Evolutionary conservation across 2,888 invertebrate genomes (phyloP).

Genomic region (Mesodorylaimus sp.): DNA sequence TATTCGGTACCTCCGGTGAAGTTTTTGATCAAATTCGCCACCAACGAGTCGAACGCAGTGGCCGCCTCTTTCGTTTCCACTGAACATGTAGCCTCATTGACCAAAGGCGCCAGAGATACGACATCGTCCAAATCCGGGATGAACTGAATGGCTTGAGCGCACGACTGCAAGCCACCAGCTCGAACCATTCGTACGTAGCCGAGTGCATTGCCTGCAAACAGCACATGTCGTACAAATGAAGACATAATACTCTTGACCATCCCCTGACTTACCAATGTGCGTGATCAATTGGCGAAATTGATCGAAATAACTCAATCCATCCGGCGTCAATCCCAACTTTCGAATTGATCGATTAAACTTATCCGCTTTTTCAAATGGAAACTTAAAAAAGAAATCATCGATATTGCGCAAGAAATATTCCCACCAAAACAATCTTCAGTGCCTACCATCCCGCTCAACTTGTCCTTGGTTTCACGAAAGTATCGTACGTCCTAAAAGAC

Average conservation of each 20-base stretch:
- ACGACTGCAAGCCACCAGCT: conserved; percentile 77
- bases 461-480: conserved; percentile 53
- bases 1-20: conserved; percentile 74
- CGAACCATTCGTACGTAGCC: conserved; percentile 83
- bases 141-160: conserved; percentile 72
- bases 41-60: conserved; percentile 54
- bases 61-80: conserved; percentile 39
- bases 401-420: neutral
- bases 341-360: conserved; percentile 77
- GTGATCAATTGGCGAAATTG: conserved; percentile 74
- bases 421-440: neutral
- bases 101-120: conserved; percentile 44
- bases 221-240: neutral
- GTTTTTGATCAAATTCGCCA: conserved; percentile 57
- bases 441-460: conserved; percentile 42
- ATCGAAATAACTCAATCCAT: conserved; percentile 72
- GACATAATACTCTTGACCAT: neutral
- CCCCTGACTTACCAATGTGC: conserved; percentile 57
- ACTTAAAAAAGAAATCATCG: conserved; percentile 23
- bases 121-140: conserved; percentile 56
- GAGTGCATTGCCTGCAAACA: conserved; percentile 55
- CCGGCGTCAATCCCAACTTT: conserved; percentile 59
- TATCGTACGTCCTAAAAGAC: conserved; percentile 44
- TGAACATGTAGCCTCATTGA: conserved; percentile 24
- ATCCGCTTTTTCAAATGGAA: conserved; percentile 70